Percentiles rank a stretch among this genome's conserved stretches.
Evolutionary conservation across 2,888 invertebrate genomes (phyloP).

Genomic region (Acanthosoma haemorrhoidale): DNA sequence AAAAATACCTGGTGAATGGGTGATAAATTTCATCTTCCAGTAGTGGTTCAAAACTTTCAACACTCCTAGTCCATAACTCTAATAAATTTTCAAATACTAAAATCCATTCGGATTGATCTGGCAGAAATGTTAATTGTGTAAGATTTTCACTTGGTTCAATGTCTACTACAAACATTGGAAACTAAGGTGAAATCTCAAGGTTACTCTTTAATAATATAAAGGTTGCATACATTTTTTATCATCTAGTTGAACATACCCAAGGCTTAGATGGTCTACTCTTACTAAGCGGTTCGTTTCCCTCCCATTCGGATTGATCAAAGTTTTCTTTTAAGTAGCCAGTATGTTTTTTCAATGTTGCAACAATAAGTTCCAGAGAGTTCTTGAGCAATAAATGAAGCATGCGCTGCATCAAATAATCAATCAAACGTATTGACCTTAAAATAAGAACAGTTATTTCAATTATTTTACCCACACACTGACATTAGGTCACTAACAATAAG

Average conservation of each 20-base stretch:
- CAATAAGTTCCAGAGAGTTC: constrained; percentile 8
- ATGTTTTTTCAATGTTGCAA: constrained; percentile 9
- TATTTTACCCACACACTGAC: not conserved
- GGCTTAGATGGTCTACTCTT: constrained; percentile 8
- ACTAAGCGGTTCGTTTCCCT: constrained; percentile 28
- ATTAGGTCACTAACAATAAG: not conserved
- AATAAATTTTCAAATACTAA: not conserved
- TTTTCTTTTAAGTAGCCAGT: not conserved
- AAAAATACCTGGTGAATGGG: constrained; percentile 63
- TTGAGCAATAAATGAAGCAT: constrained; percentile 1
- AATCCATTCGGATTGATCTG: not conserved
- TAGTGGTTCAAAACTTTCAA: constrained; percentile 63
- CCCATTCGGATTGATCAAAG: not conserved
- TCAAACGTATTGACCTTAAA: constrained; percentile 20
- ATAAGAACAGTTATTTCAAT: not conserved
- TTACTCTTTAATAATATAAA: not conserved
- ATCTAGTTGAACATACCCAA: constrained; percentile 11
- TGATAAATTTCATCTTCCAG: constrained; percentile 64
- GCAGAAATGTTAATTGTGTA: not conserved
- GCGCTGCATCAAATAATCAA: constrained; percentile 15
- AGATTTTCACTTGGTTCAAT: not conserved
- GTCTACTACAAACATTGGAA: constrained; percentile 6
- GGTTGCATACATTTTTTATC: not conserved
- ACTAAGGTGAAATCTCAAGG: not conserved
- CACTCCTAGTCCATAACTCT: constrained; percentile 55